Evolutionary conservation across 2,113 vertebrate species (phyloP).

Genomic region (Arvicanthis niloticus): DNA sequence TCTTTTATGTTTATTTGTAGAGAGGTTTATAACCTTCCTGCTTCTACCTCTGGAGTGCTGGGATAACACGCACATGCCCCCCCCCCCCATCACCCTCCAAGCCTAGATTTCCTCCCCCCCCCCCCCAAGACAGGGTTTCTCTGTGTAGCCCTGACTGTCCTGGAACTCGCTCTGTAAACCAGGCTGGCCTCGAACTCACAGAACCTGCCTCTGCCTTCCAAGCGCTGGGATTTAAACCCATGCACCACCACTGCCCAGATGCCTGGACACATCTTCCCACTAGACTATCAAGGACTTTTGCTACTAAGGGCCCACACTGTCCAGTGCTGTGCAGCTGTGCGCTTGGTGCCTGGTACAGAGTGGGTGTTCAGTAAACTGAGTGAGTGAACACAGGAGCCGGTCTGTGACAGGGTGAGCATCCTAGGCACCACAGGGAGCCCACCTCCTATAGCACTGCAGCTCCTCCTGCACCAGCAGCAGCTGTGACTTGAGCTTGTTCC

Average conservation of each 20-base stretch:
- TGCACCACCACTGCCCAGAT: neutral
- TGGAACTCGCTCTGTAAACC: neutral
- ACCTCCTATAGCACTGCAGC: conserved; percentile 96
- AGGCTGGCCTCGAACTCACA: neutral
- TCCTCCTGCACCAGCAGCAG: conserved; percentile 95
- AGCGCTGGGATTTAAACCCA: neutral
- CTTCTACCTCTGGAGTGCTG: neutral
- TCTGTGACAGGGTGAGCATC: fast-evolving
- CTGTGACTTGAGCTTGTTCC: conserved; percentile 96
- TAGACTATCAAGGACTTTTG: neutral
- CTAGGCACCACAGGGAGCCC: neutral
- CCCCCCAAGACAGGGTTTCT: neutral
- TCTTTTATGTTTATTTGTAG: neutral
- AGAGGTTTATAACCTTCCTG: neutral
- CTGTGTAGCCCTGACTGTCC: neutral
- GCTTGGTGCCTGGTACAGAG: neutral
- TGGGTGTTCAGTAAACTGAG: fast-evolving
- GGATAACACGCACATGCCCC: too few relatives aligned
- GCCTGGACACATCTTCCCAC: neutral
- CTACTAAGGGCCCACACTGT: neutral
- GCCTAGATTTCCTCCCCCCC: neutral
- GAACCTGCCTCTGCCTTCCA: neutral
- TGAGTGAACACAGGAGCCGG: fast-evolving
- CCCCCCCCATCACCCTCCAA: too few relatives aligned
- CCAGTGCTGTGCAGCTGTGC: neutral